Evolutionary conservation across 2,888 invertebrate genomes (phyloP), one percentile per base, ranked within the genome.

Genomic region (Tipula vernalis): DNA sequence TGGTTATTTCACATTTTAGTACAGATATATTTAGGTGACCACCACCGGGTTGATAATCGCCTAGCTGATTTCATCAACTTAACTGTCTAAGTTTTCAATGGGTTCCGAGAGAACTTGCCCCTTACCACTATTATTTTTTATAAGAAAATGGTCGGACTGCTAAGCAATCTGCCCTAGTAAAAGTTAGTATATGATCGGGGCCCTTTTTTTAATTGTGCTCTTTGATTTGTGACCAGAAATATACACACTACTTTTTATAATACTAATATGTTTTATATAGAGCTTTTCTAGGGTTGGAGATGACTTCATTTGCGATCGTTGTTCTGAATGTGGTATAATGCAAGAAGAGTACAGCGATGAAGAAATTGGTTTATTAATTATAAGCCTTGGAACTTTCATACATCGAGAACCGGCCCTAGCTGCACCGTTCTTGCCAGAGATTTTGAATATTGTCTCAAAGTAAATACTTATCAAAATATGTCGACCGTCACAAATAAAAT

Each of bases 261-360:
- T 39, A 36, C 0, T 28, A 18, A 36, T 18, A 13, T 42, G 36
- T 12, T 18, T 36, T 85, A 87, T 86, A 8, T n/a, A 91, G 91
- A 95, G 95, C 89, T 92, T 93, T 12, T 94, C 94, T 86, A 90
- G 91, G 86, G 94, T 95, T 41, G 95, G 95, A 0, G 95, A 96
- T 87, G 95, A 95, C 87, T 95, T 95, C 88, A 93, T 95, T 36
- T 94, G 94, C 88, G 94, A 95, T 87, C 92, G 95, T 91, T 94
- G 92, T 90, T 95, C 97, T 0, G 98, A 98, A 90, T 99, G 99
- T 91, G 98, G 98, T 15, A 95, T 95, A 0, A 93, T 95, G 3
- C 94, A 95, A 88, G 98, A 98, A 91, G 96, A 97, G 90, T 99
- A 98, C 92, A 98, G 97, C 88, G 99, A 99, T 90, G 99, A 99